Evolutionary conservation across 2,888 invertebrate species (phyloP), one percentile per base, ranked within the genome.

Genomic region (Scotopteryx bipunctaria): DNA sequence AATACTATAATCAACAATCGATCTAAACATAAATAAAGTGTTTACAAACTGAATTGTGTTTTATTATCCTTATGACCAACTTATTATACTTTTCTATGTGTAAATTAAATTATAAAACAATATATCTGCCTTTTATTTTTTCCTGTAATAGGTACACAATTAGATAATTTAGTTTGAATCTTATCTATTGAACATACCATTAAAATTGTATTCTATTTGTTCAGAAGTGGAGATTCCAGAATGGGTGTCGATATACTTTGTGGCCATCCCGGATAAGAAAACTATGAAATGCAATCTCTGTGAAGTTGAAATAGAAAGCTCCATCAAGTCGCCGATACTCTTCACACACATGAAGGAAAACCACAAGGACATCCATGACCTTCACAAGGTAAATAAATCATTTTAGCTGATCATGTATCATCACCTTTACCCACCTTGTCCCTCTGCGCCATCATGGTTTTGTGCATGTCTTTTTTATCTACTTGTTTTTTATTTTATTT

Each of bases 221-320:
- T 61, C 57, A 57, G 61, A 52, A 62, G 47, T 45, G 41, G 60
- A 46, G 14, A 44, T 79, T 19, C 86, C 83, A 2, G 86, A 86
- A 8, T 88, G 89, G 88, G 67, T 82, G 36, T 68, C 75, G 1
- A 85, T 88, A 55, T 89, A 88, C 61, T 89, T 73, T 59, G 48
- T 75, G 5, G 76, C 76, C 48, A 42, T 68, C 13, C 46, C 57
- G 0, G 68, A 76, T 0, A 63, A 61, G 0, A 64, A 72, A 25
- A 66, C 71, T 16, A 66, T 73, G 61, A 77, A 77, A 46, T 89
- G 89, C 59, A 89, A 86, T 49, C 67, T 89, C 23, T 89, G 89
- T 46, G 83, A 87, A 31, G 17, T 48, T 0, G 55, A 54, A 3
- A 47, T 88, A 5, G 55, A 59, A 8, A 62, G 68, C 0, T 67